Percentiles rank a stretch among this genome's conserved stretches.
phyloP scores from a whole-genome alignment of 2,797 vertebrate species.

The Halcyon chelicuti region DNA sequence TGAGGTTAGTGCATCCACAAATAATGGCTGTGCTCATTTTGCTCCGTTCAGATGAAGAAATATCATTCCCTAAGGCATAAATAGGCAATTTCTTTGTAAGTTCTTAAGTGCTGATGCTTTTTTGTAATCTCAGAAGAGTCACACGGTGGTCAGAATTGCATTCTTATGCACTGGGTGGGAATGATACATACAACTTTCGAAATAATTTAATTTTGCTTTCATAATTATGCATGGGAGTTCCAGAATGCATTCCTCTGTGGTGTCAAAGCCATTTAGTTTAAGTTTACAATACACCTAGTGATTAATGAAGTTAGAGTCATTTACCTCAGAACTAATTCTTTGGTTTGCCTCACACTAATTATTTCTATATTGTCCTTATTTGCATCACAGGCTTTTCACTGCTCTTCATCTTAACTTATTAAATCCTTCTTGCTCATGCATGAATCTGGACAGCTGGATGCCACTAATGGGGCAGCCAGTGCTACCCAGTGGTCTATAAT shows the following conservation, averaged over 20 bases:
- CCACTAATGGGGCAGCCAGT: slow-evolving; percentile 10
- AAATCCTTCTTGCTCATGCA: slow-evolving; percentile 27
- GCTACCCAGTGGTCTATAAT: slow-evolving; percentile 43
- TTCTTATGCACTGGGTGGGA: background rate
- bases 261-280: background rate
- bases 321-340: background rate
- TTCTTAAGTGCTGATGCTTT: background rate
- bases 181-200: background rate
- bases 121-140: background rate
- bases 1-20: background rate
- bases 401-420: slow-evolving; percentile 34
- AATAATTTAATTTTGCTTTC: background rate
- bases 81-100: background rate
- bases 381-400: slow-evolving; percentile 16
- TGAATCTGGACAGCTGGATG: slow-evolving; percentile 47
- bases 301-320: background rate
- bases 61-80: background rate
- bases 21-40: background rate
- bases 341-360: slow-evolving; percentile 7
- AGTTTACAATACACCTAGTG: background rate
- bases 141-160: background rate
- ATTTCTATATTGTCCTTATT: slow-evolving; percentile 29
- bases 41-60: background rate
- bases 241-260: background rate
- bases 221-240: background rate